Base-by-base conservation (phyloP, 2,797 vertebrate genomes). In the Chromobotia macracanthus region DNA sequence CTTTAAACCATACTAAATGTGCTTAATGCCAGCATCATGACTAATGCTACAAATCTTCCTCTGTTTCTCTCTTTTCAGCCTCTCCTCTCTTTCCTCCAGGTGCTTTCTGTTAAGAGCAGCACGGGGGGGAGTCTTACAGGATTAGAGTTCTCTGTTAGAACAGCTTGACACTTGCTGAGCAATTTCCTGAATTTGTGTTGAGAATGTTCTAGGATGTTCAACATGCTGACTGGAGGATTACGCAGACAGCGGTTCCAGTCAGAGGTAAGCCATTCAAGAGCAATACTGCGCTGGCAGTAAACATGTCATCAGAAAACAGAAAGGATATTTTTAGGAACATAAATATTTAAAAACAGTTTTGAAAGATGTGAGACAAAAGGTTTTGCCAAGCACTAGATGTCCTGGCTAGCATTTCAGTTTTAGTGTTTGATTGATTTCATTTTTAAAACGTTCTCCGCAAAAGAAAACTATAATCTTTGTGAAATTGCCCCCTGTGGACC, bases 131-230 rank as follows among this genome's bases (percentile, higher is more conserved):
- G 65, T 81, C 67, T 81, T 61, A 60, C 66, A 75, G 50, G 79
- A 85, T 85, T 69, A 44, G 61, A 78, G 71, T 48, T 75, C 67
- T 77, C 61, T 55, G 69, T 74, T 70, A 56, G n/a, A 78, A 25
- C n/a, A 53, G 25, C 18, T 50, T 64, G 68, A 63, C 28, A 28
- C 44, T 31, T 56, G 35, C 67, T 55, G 77, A 72, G 18, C 48
- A 71, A 50, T 82, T 80, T 80, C 48, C 66, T 56, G 31, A 75
- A 74, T 65, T 41, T 71, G 69, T 55, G 64, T 77, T 82, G 21
- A 60, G 70, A 68, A 77, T 31, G 18, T 60, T 55, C 72, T 58
- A n/a, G 58, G 60, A 82, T 71, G 58, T 79, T 66, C 48, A 38
- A 25, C 56, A n/a, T n/a, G 56, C 75, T 56, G 76, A 79, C 76